A percentile compares a stretch with the other conserved stretches of the same genome.
phyloP scores from a whole-genome alignment of 2,113 vertebrate species.

The Equus przewalskii region DNA sequence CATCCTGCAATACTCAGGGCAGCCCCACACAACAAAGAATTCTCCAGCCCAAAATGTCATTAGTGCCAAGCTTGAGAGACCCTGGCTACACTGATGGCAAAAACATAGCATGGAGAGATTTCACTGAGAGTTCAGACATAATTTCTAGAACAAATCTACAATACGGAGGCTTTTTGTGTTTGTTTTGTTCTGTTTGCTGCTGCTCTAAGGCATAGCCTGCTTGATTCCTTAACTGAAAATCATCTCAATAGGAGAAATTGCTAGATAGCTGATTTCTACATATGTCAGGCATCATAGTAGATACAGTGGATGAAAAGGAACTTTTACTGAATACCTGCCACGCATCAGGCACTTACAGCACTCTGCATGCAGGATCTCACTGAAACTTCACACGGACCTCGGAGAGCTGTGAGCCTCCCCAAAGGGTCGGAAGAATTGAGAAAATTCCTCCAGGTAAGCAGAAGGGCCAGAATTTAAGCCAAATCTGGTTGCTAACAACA shows the following conservation, averaged over 20 bases:
- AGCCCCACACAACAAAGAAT: background rate
- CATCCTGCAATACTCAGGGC: background rate
- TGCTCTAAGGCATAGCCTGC: background rate
- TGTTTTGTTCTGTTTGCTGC: background rate
- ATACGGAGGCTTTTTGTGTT: background rate
- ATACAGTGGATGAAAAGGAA: background rate
- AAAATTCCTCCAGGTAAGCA: background rate
- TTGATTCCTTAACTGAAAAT: constrained; percentile 22
- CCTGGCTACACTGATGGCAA: background rate
- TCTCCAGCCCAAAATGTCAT: background rate
- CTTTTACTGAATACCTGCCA: background rate
- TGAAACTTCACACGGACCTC: background rate
- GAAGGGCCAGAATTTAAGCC: background rate
- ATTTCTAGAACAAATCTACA: background rate
- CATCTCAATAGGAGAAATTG: background rate
- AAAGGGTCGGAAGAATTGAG: background rate
- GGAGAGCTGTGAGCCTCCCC: background rate
- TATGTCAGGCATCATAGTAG: background rate
- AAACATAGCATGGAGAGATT: background rate
- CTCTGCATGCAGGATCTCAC: background rate
- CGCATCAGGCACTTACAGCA: rapidly evolving
- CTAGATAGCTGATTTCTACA: background rate
- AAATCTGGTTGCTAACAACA: background rate
- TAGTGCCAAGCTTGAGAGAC: background rate
- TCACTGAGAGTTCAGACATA: background rate